Percentiles rank a stretch among this genome's conserved stretches.
Evolutionary conservation across 1,140 invertebrate genomes (phyloP).

Genomic region (Aradophagus sp.): DNA sequence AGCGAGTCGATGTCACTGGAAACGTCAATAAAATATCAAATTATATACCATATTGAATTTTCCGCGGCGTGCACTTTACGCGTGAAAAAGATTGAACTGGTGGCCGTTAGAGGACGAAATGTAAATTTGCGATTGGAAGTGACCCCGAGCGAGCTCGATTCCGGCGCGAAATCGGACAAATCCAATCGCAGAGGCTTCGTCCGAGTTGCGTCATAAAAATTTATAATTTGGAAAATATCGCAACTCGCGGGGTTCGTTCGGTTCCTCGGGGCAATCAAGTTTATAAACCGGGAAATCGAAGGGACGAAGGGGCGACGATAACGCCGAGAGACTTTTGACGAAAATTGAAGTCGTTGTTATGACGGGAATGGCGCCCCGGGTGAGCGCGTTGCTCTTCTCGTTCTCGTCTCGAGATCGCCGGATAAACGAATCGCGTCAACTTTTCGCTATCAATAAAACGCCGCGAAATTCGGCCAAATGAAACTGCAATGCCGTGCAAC

Average conservation of each 20-base stretch:
- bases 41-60: conserved; percentile 51
- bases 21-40: conserved; percentile 52
- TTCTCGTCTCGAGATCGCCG: not conserved
- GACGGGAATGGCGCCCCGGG: conserved; percentile 70
- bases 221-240: conserved; percentile 76
- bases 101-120: conserved; percentile 37
- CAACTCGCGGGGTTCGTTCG: conserved; percentile 55
- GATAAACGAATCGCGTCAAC: not conserved
- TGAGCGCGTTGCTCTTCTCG: conserved; percentile 10
- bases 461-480: too few species aligned
- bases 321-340: conserved; percentile 71
- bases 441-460: too few species aligned
- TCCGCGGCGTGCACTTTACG: conserved; percentile 55
- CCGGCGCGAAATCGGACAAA: conserved; percentile 70
- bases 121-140: conserved; percentile 47
- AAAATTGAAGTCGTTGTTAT: conserved; percentile 75
- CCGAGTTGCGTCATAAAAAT: conserved; percentile 72
- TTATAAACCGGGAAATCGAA: conserved; percentile 76
- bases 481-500: conserved; percentile 43
- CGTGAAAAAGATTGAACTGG: conserved; percentile 54
- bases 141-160: conserved; percentile 50
- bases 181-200: conserved; percentile 65
- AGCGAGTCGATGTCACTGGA: conserved; percentile 27
- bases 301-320: conserved; percentile 63
- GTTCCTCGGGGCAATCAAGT: conserved; percentile 73